These are phyloP conservation scores for Melieria crassipennis DNA, from an alignment of 2,888 invertebrate genomes.

Conservation along the genomic window DNA sequence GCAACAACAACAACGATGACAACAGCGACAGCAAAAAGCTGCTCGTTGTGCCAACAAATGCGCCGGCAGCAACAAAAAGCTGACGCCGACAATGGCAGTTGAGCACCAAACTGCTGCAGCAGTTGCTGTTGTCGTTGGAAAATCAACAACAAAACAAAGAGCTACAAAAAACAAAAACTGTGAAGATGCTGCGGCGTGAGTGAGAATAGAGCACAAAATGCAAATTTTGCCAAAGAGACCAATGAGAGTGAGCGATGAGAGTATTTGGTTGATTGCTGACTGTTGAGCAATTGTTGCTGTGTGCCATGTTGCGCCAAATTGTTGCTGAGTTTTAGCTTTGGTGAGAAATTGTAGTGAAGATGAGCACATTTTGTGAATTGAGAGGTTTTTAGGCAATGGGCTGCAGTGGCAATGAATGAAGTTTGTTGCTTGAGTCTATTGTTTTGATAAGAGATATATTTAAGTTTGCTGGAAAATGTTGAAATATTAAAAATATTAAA, in stretches of 20 bases:
- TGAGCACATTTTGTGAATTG: background rate
- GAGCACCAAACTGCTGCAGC: background rate
- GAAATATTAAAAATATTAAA: background rate
- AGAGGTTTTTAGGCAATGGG: background rate
- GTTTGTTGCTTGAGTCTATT: conserved; percentile 22
- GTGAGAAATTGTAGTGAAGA: background rate
- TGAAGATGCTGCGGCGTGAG: background rate
- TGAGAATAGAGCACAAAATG: background rate
- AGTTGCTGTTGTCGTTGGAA: conserved; percentile 26
- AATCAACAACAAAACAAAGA: conserved; percentile 13
- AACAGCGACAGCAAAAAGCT: conserved; percentile 2
- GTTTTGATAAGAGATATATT: background rate
- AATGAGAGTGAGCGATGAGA: background rate
- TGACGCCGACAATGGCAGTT: background rate
- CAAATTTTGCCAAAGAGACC: background rate
- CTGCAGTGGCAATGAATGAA: background rate
- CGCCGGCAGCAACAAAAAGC: background rate
- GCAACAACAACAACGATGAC: conserved; percentile 11
- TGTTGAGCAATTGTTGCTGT: background rate
- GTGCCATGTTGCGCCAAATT: conserved; percentile 11
- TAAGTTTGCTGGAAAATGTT: background rate
- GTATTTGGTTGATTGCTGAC: background rate
- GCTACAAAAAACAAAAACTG: background rate
- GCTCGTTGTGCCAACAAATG: background rate
- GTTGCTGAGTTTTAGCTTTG: background rate